Base-by-base conservation (phyloP, 2,888 invertebrate genomes). In the Himalopsyche tibetana region DNA sequence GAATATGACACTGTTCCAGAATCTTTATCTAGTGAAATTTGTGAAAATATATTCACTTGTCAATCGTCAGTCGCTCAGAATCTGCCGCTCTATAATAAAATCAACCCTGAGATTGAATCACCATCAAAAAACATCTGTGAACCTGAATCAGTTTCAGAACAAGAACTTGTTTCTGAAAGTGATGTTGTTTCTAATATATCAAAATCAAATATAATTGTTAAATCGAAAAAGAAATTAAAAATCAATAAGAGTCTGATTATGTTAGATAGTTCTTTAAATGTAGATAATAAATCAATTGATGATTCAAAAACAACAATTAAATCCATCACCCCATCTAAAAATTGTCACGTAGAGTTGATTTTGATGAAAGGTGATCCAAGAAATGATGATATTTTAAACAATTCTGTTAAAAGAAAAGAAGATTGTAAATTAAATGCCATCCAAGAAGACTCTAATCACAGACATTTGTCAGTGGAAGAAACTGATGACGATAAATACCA, bases 61-160 rank as follows among this genome's bases (percentile, higher is more conserved):
- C 69, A 82, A 19, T 82, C 63, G 40, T 38, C 82, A 36, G 40
- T n/a, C 36, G 19, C 12, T 8, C 56, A 82, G 19, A 82, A 82
- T 55, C 36, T 19, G 63, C 55, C 28, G 63, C 56, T 63, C 12
- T 56, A 82, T 4, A 19, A 63, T 63, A 63, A 63, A 19, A 11
- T 1, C 63, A 19, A 15, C 15, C 12, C 36, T 74, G 36, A 38
- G 38, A 74, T 15, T 19, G 74, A 74, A 8, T 51, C 51, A 51
- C 51, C 15, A 51, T 15, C 51, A 51, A 15, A 36, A 74, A 74
- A 12, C 74, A 74, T 36, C 38, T 74, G 74, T 74, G 74, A 74
- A 74, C 12, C 74, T 74, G 74, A 74, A 36, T 3, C 74, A 74
- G 11, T 15, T 36, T 12, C n/a, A 74, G 36, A 74, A 38, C 11